These are phyloP conservation scores for Tapirus terrestris DNA, from an alignment of 2,113 vertebrate species.

Conservation along the genomic window DNA sequence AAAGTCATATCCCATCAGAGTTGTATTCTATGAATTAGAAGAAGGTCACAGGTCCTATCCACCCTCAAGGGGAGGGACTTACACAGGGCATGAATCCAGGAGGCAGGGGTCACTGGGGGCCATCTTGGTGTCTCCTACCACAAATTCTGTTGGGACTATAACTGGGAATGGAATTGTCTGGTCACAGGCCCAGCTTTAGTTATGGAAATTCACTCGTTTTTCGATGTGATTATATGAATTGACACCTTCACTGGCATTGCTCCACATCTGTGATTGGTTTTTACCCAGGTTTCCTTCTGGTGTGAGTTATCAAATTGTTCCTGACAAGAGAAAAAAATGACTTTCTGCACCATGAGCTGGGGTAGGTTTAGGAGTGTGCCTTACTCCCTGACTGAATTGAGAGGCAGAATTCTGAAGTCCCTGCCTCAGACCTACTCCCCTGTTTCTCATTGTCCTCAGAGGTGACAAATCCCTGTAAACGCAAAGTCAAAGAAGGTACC, in stretches of 20 bases:
- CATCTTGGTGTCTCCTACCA: background rate
- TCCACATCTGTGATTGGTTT: conserved; percentile 1
- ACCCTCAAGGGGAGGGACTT: background rate
- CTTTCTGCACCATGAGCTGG: background rate
- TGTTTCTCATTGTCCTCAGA: background rate
- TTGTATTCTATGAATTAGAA: background rate
- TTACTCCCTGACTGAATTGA: background rate
- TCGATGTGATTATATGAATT: background rate
- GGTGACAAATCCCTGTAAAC: background rate
- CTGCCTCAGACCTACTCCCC: background rate
- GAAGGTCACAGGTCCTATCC: background rate
- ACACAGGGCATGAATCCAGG: background rate
- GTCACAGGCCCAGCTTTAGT: background rate
- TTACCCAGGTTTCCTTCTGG: conserved; percentile 29
- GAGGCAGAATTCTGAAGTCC: background rate
- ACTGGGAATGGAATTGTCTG: background rate
- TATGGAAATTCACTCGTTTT: background rate
- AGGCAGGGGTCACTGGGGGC: background rate
- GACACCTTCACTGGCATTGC: background rate
- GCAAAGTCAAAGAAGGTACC: background rate
- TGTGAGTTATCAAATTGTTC: background rate
- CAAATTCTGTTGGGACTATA: background rate
- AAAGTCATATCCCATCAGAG: background rate
- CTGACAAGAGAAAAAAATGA: background rate
- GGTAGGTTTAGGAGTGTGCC: background rate